phyloP scores from a whole-genome alignment of 1,140 invertebrate species.

The Whitmania pigra region DNA sequence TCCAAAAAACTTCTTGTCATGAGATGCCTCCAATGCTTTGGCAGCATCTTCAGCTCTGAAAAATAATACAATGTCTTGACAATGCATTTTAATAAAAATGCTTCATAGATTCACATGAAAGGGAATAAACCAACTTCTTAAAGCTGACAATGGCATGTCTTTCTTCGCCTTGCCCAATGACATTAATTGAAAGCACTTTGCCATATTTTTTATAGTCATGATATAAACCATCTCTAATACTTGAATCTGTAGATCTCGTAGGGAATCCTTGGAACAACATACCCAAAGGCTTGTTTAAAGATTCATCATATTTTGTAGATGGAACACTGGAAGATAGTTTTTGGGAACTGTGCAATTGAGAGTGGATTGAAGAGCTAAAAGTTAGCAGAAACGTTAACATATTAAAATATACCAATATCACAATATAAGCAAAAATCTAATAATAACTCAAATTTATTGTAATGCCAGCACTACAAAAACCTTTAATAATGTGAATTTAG shows the following conservation, averaged over 20 bases:
- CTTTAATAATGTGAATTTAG: no score
- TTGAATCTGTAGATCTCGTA: slow-evolving; percentile 48
- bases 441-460: background rate
- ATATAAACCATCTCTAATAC: slow-evolving; percentile 87
- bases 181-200: slow-evolving; percentile 85
- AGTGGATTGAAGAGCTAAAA: background rate
- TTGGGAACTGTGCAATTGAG: background rate
- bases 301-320: background rate
- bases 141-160: slow-evolving; percentile 80
- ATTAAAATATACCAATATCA: background rate
- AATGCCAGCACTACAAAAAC: no score
- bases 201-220: slow-evolving; percentile 98
- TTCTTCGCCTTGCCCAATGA: slow-evolving; percentile 65
- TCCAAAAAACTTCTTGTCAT: slow-evolving; percentile 90
- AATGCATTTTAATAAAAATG: background rate
- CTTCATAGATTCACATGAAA: slow-evolving; percentile 18
- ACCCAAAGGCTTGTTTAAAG: slow-evolving; percentile 5
- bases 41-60: slow-evolving; percentile 72
- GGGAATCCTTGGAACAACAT: slow-evolving; percentile 17
- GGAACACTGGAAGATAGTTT: background rate
- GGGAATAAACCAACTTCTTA: slow-evolving; percentile 55
- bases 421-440: background rate
- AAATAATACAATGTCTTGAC: slow-evolving; percentile 18
- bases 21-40: slow-evolving; percentile 83
- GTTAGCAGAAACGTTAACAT: background rate